Conservation (phyloP, 2,113 vertebrate species). For the Pseudopodoces humilis region DNA sequence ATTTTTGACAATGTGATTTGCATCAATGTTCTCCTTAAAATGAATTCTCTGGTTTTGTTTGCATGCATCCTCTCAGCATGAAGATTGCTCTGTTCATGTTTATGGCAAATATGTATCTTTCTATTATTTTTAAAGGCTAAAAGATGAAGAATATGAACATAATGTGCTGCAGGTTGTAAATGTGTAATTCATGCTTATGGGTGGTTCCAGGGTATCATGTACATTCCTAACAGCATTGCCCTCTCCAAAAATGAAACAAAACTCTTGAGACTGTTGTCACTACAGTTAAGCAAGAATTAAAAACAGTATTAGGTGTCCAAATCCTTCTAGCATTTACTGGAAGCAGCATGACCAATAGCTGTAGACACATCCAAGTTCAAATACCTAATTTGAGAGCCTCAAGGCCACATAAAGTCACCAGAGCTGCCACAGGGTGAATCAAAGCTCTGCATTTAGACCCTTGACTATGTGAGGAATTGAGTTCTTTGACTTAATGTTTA, state of each 20-base stretch:
- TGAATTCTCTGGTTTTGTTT: not conserved
- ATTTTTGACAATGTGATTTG: not conserved
- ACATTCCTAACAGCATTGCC: not conserved
- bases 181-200: not conserved
- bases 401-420: not conserved
- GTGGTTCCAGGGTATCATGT: not conserved
- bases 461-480: not conserved
- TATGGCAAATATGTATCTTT: not conserved
- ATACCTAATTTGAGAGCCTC: not conserved
- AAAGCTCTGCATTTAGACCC: constrained; percentile 11
- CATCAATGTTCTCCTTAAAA: not conserved
- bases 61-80: not conserved
- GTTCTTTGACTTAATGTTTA: not conserved
- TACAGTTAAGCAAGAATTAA: not conserved
- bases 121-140: not conserved
- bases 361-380: not conserved
- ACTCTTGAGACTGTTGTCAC: not conserved
- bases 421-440: not conserved
- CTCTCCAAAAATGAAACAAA: not conserved
- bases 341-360: not conserved
- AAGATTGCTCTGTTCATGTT: not conserved
- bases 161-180: not conserved
- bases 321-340: not conserved
- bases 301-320: not conserved
- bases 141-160: not conserved